Conservation (phyloP, 53 echinoderm and acorn worm species). For the Zoroaster sp. region DNA sequence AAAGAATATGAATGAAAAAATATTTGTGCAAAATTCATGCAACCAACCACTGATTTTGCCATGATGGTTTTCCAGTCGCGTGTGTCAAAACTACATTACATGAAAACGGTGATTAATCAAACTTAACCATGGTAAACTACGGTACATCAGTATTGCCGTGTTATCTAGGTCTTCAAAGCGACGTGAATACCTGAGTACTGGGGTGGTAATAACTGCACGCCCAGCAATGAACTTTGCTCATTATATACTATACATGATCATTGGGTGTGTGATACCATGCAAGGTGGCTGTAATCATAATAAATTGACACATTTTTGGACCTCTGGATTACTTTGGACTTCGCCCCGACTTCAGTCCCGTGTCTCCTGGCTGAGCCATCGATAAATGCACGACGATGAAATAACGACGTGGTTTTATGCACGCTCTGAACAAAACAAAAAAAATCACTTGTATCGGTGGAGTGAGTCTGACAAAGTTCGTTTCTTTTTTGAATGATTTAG, state of each 20-base stretch:
- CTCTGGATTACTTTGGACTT: slow-evolving; percentile 39
- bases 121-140: background rate
- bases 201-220: slow-evolving; percentile 10
- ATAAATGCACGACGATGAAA: background rate
- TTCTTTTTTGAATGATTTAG: background rate
- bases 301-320: slow-evolving; percentile 48
- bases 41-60: no score
- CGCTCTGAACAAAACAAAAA: background rate
- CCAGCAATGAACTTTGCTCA: slow-evolving; percentile 38
- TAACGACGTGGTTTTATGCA: background rate
- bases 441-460: background rate
- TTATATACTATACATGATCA: slow-evolving; percentile 16
- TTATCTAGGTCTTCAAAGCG: background rate
- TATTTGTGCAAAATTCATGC: no score
- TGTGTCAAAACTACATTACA: slow-evolving; percentile 16
- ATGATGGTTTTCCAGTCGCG: no score
- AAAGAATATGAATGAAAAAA: no score
- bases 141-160: background rate
- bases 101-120: slow-evolving; percentile 30
- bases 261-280: slow-evolving; percentile 14
- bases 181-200: background rate
- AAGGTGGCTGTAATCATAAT: slow-evolving; percentile 47
- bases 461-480: background rate
- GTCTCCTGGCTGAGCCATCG: background rate
- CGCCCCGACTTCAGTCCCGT: slow-evolving; percentile 1